Percentiles rank a stretch among this genome's conserved stretches.
phyloP scores from a whole-genome alignment of 2,888 invertebrate species.

The Cylloceria caligata region DNA sequence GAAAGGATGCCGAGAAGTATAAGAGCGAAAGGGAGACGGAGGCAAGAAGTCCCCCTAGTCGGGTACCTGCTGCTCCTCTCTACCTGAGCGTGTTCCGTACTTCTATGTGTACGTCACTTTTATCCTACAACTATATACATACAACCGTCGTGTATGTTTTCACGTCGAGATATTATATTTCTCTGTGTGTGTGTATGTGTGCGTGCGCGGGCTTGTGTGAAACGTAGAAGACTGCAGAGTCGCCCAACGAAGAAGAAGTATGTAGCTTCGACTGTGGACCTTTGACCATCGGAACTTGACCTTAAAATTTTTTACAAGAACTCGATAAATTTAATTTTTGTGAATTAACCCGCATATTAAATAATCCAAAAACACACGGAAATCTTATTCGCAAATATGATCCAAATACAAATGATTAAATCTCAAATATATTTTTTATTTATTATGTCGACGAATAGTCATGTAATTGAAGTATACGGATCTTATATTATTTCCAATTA shows the following conservation, averaged over 20 bases:
- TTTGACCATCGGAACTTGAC: constrained; percentile 47
- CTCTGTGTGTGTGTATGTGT: constrained; percentile 11
- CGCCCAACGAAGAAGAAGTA: constrained; percentile 53
- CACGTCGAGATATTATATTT: constrained; percentile 24
- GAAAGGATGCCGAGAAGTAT: constrained; percentile 61
- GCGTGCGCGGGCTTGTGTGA: constrained; percentile 10
- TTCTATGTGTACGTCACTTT: constrained; percentile 40
- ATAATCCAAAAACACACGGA: not conserved
- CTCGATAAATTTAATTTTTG: constrained; percentile 29
- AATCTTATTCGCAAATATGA: not conserved
- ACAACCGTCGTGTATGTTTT: not conserved
- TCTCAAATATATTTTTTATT: not conserved
- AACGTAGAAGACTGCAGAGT: constrained; percentile 30
- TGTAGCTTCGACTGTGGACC: constrained; percentile 61
- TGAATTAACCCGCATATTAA: not conserved
- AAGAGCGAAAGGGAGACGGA: constrained; percentile 50
- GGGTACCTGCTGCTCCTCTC: constrained; percentile 59
- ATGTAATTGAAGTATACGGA: too few species aligned
- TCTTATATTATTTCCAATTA: too few species aligned
- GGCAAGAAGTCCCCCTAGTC: constrained; percentile 15
- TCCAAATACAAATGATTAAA: too few species aligned
- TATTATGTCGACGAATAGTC: too few species aligned
- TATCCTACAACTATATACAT: constrained; percentile 44
- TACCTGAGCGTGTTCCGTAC: constrained; percentile 57
- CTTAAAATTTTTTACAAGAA: not conserved